Conservation (phyloP, 2,797 vertebrate species). For the Oreortyx pictus region DNA sequence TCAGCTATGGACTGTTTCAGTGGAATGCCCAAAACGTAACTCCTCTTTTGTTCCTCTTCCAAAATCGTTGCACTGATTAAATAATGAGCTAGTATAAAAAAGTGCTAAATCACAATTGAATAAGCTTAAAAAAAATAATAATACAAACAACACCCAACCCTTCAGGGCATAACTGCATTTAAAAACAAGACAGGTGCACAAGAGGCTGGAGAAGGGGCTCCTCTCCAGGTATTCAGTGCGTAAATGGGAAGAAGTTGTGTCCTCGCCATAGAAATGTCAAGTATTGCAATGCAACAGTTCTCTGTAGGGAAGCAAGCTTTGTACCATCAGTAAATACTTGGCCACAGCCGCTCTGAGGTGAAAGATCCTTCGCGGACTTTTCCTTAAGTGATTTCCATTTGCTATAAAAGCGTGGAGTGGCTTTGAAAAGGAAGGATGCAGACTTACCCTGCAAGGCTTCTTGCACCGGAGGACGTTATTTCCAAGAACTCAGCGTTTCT, state of each 20-base stretch:
- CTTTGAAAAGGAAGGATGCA: not conserved
- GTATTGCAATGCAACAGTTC: conserved; percentile 46
- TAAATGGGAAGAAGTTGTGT: conserved; percentile 6
- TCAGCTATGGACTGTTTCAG: conserved; percentile 17
- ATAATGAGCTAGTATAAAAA: conserved; percentile 75
- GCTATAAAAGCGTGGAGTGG: not conserved
- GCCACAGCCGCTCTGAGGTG: conserved; percentile 29
- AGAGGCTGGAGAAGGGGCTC: conserved; percentile 23
- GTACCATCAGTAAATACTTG: conserved; percentile 41
- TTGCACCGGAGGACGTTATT: not conserved
- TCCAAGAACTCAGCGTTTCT: not conserved
- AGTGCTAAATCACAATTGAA: conserved; percentile 74
- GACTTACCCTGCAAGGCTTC: conserved; percentile 1
- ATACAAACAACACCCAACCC: not conserved
- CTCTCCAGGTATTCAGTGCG: conserved; percentile 52
- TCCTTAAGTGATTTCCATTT: not conserved
- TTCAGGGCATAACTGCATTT: conserved; percentile 50
- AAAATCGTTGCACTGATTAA: conserved; percentile 58
- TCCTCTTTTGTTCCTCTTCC: conserved; percentile 60
- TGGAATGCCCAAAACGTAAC: conserved; percentile 65
- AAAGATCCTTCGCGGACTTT: conserved; percentile 38
- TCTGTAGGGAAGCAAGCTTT: conserved; percentile 33
- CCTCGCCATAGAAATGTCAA: conserved; percentile 61
- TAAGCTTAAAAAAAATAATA: conserved; percentile 7
- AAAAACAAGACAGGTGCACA: conserved; percentile 39